Percentiles rank a stretch among this genome's conserved stretches.
Conservation (phyloP, 2,797 vertebrate genomes). For the Nyctibius grandis region DNA sequence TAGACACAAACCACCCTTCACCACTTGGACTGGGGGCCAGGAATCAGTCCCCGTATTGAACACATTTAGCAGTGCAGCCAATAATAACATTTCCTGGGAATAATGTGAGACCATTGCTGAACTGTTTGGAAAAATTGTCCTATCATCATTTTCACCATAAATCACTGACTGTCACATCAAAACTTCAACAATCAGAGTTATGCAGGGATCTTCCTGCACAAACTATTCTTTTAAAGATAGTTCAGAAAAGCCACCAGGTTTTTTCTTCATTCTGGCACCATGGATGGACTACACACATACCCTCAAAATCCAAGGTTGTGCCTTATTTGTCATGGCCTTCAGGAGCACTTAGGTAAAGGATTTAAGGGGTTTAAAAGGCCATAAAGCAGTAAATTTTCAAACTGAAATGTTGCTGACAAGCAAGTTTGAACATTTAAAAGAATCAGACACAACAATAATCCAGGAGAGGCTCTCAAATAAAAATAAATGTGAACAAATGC, state of each 20-base stretch:
- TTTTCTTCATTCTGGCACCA: background rate
- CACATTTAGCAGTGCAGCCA: background rate
- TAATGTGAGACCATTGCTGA: conserved; percentile 9
- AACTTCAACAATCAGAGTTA: background rate
- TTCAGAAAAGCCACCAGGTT: background rate
- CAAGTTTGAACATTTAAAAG: background rate
- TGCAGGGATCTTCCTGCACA: background rate
- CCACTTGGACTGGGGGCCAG: conserved; percentile 7
- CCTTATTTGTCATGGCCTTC: background rate
- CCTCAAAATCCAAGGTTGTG: background rate
- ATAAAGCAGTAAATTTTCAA: background rate
- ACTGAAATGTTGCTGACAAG: background rate
- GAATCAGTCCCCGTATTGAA: conserved; percentile 10
- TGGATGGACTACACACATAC: background rate
- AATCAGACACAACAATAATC: background rate
- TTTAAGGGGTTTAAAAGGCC: background rate
- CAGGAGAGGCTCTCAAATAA: background rate
- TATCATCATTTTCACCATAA: conserved; percentile 45
- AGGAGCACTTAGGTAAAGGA: background rate
- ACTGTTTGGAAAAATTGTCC: conserved; percentile 20
- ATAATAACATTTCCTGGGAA: conserved; percentile 50
- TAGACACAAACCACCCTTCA: conserved; percentile 35
- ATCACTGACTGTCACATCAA: conserved; percentile 44
- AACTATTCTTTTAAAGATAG: background rate
- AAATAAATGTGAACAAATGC: background rate